Percentiles rank a stretch among this genome's conserved stretches.
Conservation (phyloP, 2,113 vertebrate species). For the Microcebus ravelobensis region DNA sequence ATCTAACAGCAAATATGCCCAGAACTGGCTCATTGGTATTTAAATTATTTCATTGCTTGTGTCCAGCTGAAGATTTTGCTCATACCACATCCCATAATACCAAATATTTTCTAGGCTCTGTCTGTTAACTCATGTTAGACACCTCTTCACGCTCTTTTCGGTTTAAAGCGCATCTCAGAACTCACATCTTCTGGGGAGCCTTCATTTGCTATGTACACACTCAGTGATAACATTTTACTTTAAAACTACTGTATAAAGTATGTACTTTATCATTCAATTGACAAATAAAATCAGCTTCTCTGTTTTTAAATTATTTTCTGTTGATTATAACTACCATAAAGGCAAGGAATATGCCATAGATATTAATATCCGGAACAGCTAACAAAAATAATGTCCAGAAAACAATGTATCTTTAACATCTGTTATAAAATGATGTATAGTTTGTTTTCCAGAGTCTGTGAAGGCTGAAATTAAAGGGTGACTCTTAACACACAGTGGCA, state of each 20-base stretch:
- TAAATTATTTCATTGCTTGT: not conserved
- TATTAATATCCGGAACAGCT: not conserved
- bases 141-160: not conserved
- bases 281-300: not conserved
- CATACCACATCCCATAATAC: not conserved
- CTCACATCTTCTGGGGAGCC: not conserved
- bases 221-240: not conserved
- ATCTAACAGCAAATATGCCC: not conserved
- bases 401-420: not conserved
- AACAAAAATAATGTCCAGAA: not conserved
- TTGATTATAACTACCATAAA: not conserved
- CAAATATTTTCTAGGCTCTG: not conserved
- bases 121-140: not conserved
- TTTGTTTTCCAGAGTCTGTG: not conserved
- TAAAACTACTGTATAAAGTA: not conserved
- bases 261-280: not conserved
- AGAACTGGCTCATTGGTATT: not conserved
- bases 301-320: not conserved
- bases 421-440: not conserved
- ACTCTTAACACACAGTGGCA: not conserved
- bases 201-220: not conserved
- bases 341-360: not conserved
- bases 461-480: not conserved
- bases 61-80: not conserved
- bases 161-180: not conserved